Base-by-base conservation (phyloP, 2,888 invertebrate genomes). In the Lamproptera curius region DNA sequence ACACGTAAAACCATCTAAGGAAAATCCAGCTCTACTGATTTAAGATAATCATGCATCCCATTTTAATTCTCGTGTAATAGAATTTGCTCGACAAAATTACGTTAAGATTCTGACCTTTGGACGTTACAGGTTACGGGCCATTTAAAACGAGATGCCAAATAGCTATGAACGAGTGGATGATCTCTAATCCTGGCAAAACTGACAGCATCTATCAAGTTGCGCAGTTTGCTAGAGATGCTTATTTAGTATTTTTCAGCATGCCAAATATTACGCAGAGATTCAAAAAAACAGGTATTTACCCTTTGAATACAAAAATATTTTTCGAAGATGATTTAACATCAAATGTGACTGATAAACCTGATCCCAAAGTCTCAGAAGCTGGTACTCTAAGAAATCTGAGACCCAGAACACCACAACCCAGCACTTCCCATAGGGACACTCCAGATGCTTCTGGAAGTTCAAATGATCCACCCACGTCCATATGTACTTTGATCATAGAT, bases 111-210 rank as follows among this genome's bases (percentile, higher is more conserved):
- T 51, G 20, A 53, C 47, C 50, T 13, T 46, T 52, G 1, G 54
- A 54, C 36, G 46, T 45, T 20, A 49, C 51, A 1, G 48, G 51
- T 16, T 49, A 46, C 15, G 52, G 50, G 33, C 48, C 53, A 11
- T 53, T 57, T 16, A 54, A 54, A 53, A 35, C 52, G 20, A 41
- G 46, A 2, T 46, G 41, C 26, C 46, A 49, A 51, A 34, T 44
- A 28, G 37, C 38, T 26, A 55, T 55, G 52, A 55, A 55, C 42
- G 54, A 50, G 17, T 54, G 52, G 54, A 56, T 52, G 56, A 38
- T 46, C 13, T 51, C 53, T 2, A 44, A 54, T 13, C 46, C 54
- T 41, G 47, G 51, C 17, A 51, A 53, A 47, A 49, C 42, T 40
- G 48, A 47, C 41, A 54, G 50, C n/a, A 50, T 54, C 41, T 53